phyloP scores from a whole-genome alignment of 2,113 vertebrate species.

The Anseranas semipalmata region DNA sequence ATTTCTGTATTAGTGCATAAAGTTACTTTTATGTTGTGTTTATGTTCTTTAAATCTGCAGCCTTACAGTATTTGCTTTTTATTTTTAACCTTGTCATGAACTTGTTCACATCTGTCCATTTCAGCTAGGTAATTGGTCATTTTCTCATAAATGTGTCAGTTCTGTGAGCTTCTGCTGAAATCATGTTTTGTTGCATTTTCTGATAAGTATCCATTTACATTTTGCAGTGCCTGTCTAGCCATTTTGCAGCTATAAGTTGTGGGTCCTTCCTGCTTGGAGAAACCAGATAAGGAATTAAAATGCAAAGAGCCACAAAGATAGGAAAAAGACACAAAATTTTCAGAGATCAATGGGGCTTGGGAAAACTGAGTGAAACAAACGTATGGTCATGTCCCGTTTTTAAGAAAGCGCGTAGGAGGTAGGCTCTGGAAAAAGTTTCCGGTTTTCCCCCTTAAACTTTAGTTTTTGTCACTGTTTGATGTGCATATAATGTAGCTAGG shows the following conservation, averaged over 20 bases:
- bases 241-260: neutral
- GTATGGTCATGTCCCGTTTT: neutral
- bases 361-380: neutral
- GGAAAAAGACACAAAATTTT: neutral
- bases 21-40: neutral
- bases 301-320: neutral
- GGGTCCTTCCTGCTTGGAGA: neutral
- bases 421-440: neutral
- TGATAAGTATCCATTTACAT: neutral
- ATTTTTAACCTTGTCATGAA: neutral
- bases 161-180: neutral
- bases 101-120: neutral
- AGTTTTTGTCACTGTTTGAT: neutral
- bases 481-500: rapidly evolving
- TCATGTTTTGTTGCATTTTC: neutral
- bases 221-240: neutral
- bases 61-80: neutral
- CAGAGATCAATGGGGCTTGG: neutral
- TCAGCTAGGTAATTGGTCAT: neutral
- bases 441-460: neutral
- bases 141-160: neutral
- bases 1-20: neutral
- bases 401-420: neutral
- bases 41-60: neutral
- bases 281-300: neutral